phyloP scores from a whole-genome alignment of 1,140 invertebrate species.

The Mylabris phalerata region DNA sequence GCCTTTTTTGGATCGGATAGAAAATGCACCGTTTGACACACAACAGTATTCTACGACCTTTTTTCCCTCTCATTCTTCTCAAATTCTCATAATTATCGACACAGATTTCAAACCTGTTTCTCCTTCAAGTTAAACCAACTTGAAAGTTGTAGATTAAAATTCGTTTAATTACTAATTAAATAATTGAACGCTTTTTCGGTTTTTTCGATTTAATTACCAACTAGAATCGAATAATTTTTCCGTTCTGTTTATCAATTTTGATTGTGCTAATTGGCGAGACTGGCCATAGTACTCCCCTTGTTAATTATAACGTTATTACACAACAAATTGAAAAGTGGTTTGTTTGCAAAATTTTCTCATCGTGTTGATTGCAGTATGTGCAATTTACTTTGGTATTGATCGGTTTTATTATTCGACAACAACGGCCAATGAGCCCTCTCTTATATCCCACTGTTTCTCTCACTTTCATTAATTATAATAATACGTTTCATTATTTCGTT shows the following conservation, averaged over 20 bases:
- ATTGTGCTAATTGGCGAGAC: not conserved
- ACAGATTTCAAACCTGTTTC: too few species aligned
- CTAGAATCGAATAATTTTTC: constrained; percentile 1
- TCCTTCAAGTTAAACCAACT: too few species aligned
- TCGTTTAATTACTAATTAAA: too few species aligned
- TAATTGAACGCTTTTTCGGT: too few species aligned
- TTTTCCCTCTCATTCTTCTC: too few species aligned
- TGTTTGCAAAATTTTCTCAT: not conserved
- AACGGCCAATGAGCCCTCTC: constrained; percentile 25
- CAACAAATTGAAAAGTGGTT: not conserved
- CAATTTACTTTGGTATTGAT: constrained; percentile 9
- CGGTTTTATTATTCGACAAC: constrained; percentile 15
- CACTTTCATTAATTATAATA: too few species aligned
- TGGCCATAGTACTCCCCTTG: not conserved
- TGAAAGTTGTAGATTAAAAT: too few species aligned
- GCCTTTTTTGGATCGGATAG: constrained; percentile 9
- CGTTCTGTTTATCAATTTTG: constrained; percentile 1
- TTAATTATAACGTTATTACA: not conserved
- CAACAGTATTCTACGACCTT: too few species aligned
- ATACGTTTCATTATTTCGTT: too few species aligned
- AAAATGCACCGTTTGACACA: constrained; percentile 1
- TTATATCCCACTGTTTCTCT: too few species aligned
- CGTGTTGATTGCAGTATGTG: not conserved
- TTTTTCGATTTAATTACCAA: too few species aligned
- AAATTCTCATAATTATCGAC: too few species aligned